Evolutionary conservation across 2,888 invertebrate genomes (phyloP).

Genomic region (Chorisops tibialis): DNA sequence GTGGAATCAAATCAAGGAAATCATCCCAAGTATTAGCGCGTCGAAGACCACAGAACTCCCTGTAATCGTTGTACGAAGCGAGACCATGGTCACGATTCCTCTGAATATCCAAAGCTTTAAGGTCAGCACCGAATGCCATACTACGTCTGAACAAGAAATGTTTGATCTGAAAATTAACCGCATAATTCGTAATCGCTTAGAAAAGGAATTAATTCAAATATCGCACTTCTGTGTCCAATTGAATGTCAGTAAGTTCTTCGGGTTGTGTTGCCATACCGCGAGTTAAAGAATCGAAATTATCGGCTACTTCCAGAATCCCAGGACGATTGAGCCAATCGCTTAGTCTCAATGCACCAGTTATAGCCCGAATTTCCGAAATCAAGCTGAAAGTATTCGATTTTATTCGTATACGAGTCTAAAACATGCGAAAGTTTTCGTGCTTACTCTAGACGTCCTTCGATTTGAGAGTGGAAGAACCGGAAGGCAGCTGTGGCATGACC

Average conservation of each 20-base stretch:
- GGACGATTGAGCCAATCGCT: constrained; percentile 58
- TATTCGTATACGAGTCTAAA: neutral
- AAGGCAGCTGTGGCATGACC: constrained; percentile 65
- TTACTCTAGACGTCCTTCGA: constrained; percentile 55
- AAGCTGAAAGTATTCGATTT: constrained; percentile 42
- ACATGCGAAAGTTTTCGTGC: too few species aligned
- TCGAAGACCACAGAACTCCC: constrained; percentile 71
- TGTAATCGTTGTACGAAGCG: constrained; percentile 71
- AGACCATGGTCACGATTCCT: constrained; percentile 84
- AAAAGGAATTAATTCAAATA: neutral
- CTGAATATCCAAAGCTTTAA: constrained; percentile 80
- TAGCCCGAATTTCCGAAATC: constrained; percentile 51
- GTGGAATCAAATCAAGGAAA: constrained; percentile 64
- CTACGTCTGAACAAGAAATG: constrained; percentile 65
- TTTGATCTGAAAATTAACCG: constrained; percentile 61
- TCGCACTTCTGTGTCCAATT: constrained; percentile 58
- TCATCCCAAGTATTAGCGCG: constrained; percentile 68
- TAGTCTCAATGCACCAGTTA: constrained; percentile 52
- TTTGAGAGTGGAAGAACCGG: constrained; percentile 62
- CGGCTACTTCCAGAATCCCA: constrained; percentile 54
- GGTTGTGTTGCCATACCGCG: constrained; percentile 76
- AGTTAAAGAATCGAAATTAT: constrained; percentile 67
- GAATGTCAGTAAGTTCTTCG: constrained; percentile 72
- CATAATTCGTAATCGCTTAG: too few species aligned
- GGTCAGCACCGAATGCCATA: constrained; percentile 72